Percentiles rank a stretch among this genome's conserved stretches.
phyloP scores from a whole-genome alignment of 2,888 invertebrate genomes.

The Plusia festucae region DNA sequence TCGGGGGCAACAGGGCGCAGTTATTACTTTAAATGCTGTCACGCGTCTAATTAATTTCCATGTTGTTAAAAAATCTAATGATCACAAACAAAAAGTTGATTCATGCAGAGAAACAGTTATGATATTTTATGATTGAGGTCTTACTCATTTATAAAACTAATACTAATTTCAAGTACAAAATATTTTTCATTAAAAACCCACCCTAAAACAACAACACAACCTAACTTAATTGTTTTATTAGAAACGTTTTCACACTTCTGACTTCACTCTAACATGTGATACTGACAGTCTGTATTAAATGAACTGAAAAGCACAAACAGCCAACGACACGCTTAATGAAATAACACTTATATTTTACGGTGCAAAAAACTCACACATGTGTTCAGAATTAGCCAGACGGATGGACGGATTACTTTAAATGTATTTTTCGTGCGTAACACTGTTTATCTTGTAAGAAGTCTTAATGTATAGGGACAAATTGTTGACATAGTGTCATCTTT shows the following conservation, averaged over 20 bases:
- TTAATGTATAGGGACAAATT: constrained; percentile 85
- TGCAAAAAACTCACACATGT: constrained; percentile 85
- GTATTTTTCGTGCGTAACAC: constrained; percentile 83
- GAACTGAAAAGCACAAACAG: constrained; percentile 54
- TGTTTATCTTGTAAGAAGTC: constrained; percentile 85
- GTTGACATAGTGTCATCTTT: constrained; percentile 87
- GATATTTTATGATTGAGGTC: background rate
- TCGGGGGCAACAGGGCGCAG: constrained; percentile 13
- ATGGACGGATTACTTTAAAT: constrained; percentile 85
- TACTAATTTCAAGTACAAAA: constrained; percentile 5
- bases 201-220: constrained; percentile 45
- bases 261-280: constrained; percentile 66
- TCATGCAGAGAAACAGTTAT: background rate
- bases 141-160: background rate
- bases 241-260: constrained; percentile 53
- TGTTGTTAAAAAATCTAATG: background rate
- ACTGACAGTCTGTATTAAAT: constrained; percentile 65
- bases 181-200: too few species aligned
- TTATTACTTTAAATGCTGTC: constrained; percentile 26
- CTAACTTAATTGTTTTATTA: constrained; percentile 52
- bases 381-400: constrained; percentile 83
- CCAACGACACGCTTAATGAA: constrained; percentile 81
- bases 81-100: background rate
- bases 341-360: constrained; percentile 83
- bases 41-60: constrained; percentile 22